Evolutionary conservation across 2,888 invertebrate genomes (phyloP), one percentile per base, ranked within the genome.

Genomic region (Metacarcinus magister): DNA sequence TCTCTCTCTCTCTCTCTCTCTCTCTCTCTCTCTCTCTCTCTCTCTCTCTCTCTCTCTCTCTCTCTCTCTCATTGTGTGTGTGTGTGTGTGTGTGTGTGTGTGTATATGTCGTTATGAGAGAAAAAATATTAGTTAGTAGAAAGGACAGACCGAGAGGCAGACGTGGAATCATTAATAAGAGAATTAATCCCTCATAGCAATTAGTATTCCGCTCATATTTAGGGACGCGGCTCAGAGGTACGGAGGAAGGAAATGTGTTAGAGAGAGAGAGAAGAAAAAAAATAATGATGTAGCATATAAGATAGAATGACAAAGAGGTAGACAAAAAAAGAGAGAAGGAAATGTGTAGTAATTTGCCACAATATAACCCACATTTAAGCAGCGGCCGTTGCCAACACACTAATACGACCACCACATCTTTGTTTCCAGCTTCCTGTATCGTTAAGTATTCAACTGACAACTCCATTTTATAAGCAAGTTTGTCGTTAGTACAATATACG

Each of bases 11-110:
- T 67, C 67, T 67, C 67, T 67, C 67, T 67, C 67, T 67, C 67
- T n/a, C 67, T 67, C 67, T 67, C 67, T 67, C 67, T 67, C 67
- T 67, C 67, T 67, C 67, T 67, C 67, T 67, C n/a, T n/a, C n/a
- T n/a, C n/a, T n/a, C 67, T 67, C 67, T 67, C 67, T 67, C 67
- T 67, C 67, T 67, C 54, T 67, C 67, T 67, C n/a, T n/a, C n/a
- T 67, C n/a, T 67, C 16, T 67, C 19, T 23, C 23, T 67, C 19
- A 19, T 23, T 67, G 19, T 67, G 19, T 67, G 0, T 67, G 19
- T 67, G 19, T 67, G 19, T 48, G 48, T 48, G 48, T 48, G 48
- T 48, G 3, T 48, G 48, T 48, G 48, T 48, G 48, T 48, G 48
- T 48, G 48, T 48, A 3, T 48, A n/a, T 67, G 3, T 67, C n/a